Conservation (phyloP, 2,797 vertebrate species). For the Ibycter americanus region DNA sequence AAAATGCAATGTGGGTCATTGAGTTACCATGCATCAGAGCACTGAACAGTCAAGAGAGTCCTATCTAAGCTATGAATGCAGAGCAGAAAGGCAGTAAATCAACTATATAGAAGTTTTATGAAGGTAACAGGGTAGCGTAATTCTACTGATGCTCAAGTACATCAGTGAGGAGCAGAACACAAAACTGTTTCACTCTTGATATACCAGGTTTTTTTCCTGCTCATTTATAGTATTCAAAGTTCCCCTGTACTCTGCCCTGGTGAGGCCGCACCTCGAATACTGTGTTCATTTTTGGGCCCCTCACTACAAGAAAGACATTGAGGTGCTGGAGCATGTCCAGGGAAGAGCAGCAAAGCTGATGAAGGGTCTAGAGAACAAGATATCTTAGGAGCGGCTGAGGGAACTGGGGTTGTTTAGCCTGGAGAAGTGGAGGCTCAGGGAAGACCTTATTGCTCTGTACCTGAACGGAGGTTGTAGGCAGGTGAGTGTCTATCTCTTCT, state of each 20-base stretch:
- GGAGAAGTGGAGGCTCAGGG: background rate
- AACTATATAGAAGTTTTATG: background rate
- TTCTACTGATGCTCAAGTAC: background rate
- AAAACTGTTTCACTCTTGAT: background rate
- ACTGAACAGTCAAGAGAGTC: background rate
- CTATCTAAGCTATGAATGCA: background rate
- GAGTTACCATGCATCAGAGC: background rate
- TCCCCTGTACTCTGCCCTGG: background rate
- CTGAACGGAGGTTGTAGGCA: background rate
- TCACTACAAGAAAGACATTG: background rate
- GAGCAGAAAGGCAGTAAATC: constrained; percentile 7
- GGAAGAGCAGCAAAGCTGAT: background rate
- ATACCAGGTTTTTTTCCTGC: background rate
- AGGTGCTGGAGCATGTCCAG: background rate
- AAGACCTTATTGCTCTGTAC: background rate
- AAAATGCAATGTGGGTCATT: constrained; percentile 1
- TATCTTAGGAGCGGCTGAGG: background rate
- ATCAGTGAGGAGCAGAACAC: background rate
- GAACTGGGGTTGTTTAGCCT: background rate
- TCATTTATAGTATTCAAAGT: background rate
- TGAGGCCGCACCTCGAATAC: background rate
- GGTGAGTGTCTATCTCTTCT: background rate
- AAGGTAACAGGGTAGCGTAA: background rate
- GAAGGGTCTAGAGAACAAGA: background rate
- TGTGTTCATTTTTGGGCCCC: background rate